Percentiles rank a stretch among this genome's conserved stretches.
Evolutionary conservation across 1,140 invertebrate species (phyloP).

Genomic region (Neodiprion virginianus): DNA sequence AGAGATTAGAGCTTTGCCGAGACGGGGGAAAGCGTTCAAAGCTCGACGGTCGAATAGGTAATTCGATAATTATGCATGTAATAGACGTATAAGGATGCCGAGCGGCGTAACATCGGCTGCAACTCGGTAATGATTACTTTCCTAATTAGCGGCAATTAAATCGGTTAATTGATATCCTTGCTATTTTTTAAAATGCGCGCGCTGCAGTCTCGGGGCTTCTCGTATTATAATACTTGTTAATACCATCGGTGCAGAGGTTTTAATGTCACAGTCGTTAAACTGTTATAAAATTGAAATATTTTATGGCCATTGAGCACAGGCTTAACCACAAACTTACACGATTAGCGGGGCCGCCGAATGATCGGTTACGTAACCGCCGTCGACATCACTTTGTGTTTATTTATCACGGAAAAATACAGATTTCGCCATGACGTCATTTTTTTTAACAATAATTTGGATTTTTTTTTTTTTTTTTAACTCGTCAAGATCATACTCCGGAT

Average conservation of each 20-base stretch:
- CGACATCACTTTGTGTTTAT: background rate
- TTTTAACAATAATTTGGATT: too few species aligned
- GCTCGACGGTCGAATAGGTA: too few species aligned
- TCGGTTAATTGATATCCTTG: conserved; percentile 31
- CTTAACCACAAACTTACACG: too few species aligned
- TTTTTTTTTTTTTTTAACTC: too few species aligned
- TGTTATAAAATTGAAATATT: background rate
- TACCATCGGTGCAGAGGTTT: background rate
- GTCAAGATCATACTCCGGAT: too few species aligned
- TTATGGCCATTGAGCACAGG: background rate
- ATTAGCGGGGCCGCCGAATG: background rate
- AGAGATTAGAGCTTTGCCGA: too few species aligned
- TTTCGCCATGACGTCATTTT: too few species aligned
- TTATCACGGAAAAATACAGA: background rate
- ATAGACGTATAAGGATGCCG: too few species aligned
- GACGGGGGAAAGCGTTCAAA: too few species aligned
- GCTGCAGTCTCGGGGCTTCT: too few species aligned
- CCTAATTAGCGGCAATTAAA: conserved; percentile 40
- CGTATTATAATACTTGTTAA: too few species aligned
- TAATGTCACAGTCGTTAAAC: conserved; percentile 5
- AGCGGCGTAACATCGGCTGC: background rate
- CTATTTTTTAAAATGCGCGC: background rate
- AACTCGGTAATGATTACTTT: conserved; percentile 31
- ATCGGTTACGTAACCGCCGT: background rate
- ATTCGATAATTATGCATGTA: too few species aligned